Percentiles rank a stretch among this genome's conserved stretches.
phyloP scores from a whole-genome alignment of 2,113 vertebrate species.

The Globicephala melas region DNA sequence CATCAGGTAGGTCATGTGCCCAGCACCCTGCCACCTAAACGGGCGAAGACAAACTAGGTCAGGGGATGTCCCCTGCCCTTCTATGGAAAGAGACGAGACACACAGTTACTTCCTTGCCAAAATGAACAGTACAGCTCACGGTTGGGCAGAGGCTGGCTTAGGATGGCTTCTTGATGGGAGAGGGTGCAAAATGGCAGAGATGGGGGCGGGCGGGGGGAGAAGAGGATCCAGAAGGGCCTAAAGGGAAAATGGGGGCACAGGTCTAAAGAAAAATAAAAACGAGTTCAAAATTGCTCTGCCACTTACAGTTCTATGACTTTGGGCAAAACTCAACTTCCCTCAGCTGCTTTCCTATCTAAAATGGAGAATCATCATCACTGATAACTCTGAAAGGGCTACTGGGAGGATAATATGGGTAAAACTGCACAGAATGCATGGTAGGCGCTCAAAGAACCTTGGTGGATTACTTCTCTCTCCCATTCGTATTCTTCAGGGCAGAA shows the following conservation, averaged over 20 bases:
- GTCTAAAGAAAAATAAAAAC: neutral
- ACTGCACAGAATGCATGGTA: too few species aligned
- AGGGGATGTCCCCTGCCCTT: neutral
- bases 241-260: neutral
- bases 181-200: neutral
- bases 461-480: neutral
- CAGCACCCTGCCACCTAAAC: neutral
- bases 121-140: neutral
- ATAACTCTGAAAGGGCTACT: neutral
- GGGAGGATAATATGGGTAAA: neutral
- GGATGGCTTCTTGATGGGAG: neutral
- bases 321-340: neutral
- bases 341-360: neutral
- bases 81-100: neutral
- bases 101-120: neutral
- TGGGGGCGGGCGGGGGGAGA: neutral
- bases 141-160: neutral
- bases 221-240: neutral
- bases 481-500: neutral
- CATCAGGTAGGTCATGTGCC: neutral
- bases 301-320: neutral
- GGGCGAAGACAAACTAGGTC: neutral
- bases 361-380: neutral
- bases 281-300: neutral
- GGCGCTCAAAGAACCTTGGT: accelerated